These are phyloP conservation scores for Drosophila macrospina DNA, from an alignment of 2,888 invertebrate species.

Conservation along the genomic window DNA sequence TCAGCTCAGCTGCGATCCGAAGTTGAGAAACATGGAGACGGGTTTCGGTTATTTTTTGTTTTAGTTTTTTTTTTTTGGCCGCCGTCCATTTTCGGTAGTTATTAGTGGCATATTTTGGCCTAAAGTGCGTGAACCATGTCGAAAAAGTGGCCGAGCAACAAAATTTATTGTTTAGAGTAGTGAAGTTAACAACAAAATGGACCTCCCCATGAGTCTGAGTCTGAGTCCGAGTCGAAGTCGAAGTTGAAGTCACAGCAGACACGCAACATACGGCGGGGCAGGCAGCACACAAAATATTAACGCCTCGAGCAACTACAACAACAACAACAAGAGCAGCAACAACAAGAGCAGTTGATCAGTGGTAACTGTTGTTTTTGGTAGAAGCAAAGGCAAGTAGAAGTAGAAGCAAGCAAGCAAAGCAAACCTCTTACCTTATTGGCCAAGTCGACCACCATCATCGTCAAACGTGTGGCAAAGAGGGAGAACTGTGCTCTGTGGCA, in stretches of 20 bases:
- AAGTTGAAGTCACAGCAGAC: slow-evolving; percentile 40
- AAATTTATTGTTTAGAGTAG: slow-evolving; percentile 76
- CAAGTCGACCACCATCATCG: slow-evolving; percentile 82
- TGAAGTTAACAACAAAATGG: slow-evolving; percentile 80
- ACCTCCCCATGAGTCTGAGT: slow-evolving; percentile 73
- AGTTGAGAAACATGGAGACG: slow-evolving; percentile 40
- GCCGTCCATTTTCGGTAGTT: slow-evolving; percentile 78
- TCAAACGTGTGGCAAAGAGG: slow-evolving; percentile 28
- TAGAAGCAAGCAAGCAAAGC: slow-evolving; percentile 17
- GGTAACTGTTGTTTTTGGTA: slow-evolving; percentile 76
- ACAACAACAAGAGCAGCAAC: slow-evolving; percentile 33
- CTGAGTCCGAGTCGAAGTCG: slow-evolving; percentile 35
- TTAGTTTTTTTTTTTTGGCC: slow-evolving; percentile 18
- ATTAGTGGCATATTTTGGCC: slow-evolving; percentile 81
- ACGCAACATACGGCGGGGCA: slow-evolving; percentile 74
- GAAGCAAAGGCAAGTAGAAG: slow-evolving; percentile 33
- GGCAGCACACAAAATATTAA: slow-evolving; percentile 73
- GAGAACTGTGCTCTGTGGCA: slow-evolving; percentile 3
- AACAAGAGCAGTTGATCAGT: slow-evolving; percentile 49
- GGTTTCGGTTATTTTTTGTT: slow-evolving; percentile 2
- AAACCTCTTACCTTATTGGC: slow-evolving; percentile 79
- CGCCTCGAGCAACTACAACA: slow-evolving; percentile 69
- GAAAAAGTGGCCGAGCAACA: slow-evolving; percentile 67
- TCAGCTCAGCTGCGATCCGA: slow-evolving; percentile 66
- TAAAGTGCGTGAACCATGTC: slow-evolving; percentile 83